phyloP scores from a whole-genome alignment of 2,888 invertebrate genomes.

The Diachrysia chrysitis region DNA sequence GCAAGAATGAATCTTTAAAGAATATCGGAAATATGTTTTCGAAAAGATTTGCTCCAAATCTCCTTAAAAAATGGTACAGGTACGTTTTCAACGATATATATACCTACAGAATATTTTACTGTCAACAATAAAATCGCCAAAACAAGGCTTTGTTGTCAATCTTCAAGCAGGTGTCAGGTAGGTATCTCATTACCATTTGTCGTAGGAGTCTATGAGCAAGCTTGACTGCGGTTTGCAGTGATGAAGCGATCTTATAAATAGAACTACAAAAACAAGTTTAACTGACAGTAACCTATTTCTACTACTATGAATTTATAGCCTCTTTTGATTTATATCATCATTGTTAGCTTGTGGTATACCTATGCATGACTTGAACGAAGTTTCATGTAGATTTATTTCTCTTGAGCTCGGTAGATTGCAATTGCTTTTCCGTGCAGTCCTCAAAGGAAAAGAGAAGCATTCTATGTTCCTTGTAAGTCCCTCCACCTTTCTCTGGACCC shows the following conservation, averaged over 20 bases:
- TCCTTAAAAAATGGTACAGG: too few relatives aligned
- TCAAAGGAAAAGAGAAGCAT: too few relatives aligned
- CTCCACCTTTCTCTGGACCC: too few relatives aligned
- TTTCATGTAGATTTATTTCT: too few relatives aligned
- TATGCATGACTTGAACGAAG: background rate
- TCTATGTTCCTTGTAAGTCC: too few relatives aligned
- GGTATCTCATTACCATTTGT: background rate
- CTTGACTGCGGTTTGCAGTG: background rate
- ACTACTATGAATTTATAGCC: background rate
- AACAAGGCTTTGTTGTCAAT: background rate
- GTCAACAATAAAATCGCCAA: background rate
- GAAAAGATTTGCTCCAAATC: too few relatives aligned
- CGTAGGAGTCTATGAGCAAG: conserved; percentile 3
- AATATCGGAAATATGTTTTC: too few relatives aligned
- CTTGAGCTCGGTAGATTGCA: too few relatives aligned
- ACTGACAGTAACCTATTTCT: background rate
- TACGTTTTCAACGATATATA: too few relatives aligned
- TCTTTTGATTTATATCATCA: background rate
- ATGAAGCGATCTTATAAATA: background rate
- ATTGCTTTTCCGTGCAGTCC: too few relatives aligned
- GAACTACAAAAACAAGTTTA: background rate
- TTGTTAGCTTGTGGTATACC: background rate
- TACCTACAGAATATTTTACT: background rate
- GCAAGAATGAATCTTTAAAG: too few relatives aligned
- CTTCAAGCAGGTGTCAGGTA: background rate